A percentile compares a stretch with the other conserved stretches of the same genome.
These are phyloP conservation scores for Antechinus flavipes DNA, from an alignment of 2,113 vertebrate genomes.

Conservation along the genomic window DNA sequence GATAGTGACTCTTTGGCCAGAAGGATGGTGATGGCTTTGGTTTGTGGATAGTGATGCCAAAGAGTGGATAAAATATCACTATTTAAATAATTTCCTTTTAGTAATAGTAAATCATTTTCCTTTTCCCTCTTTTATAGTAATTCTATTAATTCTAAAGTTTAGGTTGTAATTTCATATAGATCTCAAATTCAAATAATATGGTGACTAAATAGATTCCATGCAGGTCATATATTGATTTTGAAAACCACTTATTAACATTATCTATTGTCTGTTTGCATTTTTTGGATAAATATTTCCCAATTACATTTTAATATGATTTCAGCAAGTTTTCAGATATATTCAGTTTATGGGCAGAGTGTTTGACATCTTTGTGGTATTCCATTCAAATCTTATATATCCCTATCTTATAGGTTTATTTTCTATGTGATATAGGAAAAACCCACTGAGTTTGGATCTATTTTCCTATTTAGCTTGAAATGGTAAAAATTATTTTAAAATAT, in stretches of 20 bases:
- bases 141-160: too few species aligned
- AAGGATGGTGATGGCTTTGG: too few species aligned
- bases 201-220: too few species aligned
- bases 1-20: too few species aligned
- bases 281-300: background rate
- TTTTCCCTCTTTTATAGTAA: too few species aligned
- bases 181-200: too few species aligned
- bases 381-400: background rate
- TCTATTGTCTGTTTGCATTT: background rate
- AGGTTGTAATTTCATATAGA: too few species aligned
- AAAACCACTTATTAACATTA: background rate
- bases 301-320: background rate
- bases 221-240: background rate
- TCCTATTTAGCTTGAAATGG: background rate
- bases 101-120: too few species aligned
- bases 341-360: background rate
- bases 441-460: background rate
- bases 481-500: background rate
- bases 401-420: background rate
- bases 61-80: too few species aligned
- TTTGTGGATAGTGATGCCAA: too few species aligned
- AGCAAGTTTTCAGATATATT: background rate
- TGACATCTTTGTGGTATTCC: background rate
- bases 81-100: too few species aligned
- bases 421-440: background rate